Evolutionary conservation across 2,888 invertebrate genomes (phyloP).

Genomic region (Agonopterix arenella): DNA sequence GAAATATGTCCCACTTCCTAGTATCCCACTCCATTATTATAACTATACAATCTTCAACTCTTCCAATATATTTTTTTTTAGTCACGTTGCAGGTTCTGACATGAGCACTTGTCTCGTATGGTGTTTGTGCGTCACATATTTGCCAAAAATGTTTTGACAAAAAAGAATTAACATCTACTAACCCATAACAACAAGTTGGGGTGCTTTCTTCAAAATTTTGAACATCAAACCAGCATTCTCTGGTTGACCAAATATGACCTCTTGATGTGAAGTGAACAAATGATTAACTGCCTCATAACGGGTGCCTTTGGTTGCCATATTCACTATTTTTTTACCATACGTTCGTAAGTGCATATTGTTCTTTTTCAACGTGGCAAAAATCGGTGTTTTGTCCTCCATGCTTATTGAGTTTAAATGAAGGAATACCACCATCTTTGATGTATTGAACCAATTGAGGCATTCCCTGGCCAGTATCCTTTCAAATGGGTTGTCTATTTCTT

Average conservation of each 20-base stretch:
- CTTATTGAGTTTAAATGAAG: slow-evolving; percentile 84
- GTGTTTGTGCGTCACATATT: too few relatives aligned
- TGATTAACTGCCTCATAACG: slow-evolving; percentile 81
- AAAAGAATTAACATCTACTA: slow-evolving; percentile 17
- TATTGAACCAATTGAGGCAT: slow-evolving; percentile 81
- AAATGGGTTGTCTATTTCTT: slow-evolving; percentile 80
- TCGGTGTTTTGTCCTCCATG: slow-evolving; percentile 80
- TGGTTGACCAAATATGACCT: slow-evolving; percentile 83
- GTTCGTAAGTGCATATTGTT: slow-evolving; percentile 82
- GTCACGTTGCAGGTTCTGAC: too few relatives aligned
- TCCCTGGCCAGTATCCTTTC: slow-evolving; percentile 84
- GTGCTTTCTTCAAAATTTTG: slow-evolving; percentile 82
- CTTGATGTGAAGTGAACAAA: slow-evolving; percentile 79
- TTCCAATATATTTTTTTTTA: too few relatives aligned
- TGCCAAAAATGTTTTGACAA: too few relatives aligned
- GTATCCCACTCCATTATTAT: too few relatives aligned
- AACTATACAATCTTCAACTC: too few relatives aligned
- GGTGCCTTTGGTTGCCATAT: slow-evolving; percentile 80
- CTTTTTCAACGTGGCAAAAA: slow-evolving; percentile 78
- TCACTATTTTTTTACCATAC: slow-evolving; percentile 81
- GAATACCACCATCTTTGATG: slow-evolving; percentile 83
- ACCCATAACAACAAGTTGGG: slow-evolving; percentile 84
- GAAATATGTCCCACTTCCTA: too few relatives aligned
- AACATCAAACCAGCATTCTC: slow-evolving; percentile 78
- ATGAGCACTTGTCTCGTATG: too few relatives aligned